Conservation (phyloP, 2,888 invertebrate genomes). For the Heliconius ismenius region DNA sequence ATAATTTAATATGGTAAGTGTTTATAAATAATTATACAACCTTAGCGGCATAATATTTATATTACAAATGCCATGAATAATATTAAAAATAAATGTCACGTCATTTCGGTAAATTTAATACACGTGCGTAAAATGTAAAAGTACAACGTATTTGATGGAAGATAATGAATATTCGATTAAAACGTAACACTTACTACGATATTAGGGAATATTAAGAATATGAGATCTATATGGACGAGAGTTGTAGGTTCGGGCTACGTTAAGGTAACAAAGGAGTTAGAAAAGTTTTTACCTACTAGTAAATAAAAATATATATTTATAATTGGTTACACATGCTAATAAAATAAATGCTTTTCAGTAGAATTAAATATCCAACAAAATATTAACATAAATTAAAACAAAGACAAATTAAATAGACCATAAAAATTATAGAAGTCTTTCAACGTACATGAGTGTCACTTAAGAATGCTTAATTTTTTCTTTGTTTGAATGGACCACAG, state of each 20-base stretch:
- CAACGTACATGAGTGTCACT: too few relatives aligned
- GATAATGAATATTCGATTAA: slow-evolving; percentile 25
- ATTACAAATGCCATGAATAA: slow-evolving; percentile 14
- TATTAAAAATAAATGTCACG: slow-evolving; percentile 39
- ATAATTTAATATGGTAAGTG: too few relatives aligned
- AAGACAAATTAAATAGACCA: too few relatives aligned
- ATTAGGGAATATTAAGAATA: slow-evolving; percentile 38
- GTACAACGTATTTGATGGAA: slow-evolving; percentile 31
- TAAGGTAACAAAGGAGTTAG: slow-evolving; percentile 34
- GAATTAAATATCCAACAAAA: too few relatives aligned
- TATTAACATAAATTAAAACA: too few relatives aligned
- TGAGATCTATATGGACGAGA: slow-evolving; percentile 68
- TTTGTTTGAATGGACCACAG: too few relatives aligned
- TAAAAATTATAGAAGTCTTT: too few relatives aligned
- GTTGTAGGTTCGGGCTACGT: slow-evolving; percentile 50
- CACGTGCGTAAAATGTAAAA: slow-evolving; percentile 28
- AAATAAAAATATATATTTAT: background rate
- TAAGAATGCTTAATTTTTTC: too few relatives aligned
- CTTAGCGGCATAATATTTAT: slow-evolving; percentile 35
- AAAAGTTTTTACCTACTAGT: background rate
- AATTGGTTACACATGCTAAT: background rate
- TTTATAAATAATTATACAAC: slow-evolving; percentile 39
- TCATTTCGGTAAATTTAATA: slow-evolving; percentile 34
- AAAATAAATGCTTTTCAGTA: too few relatives aligned
- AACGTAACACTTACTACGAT: slow-evolving; percentile 4